Percentiles rank a stretch among this genome's conserved stretches.
phyloP scores from a whole-genome alignment of 1,140 invertebrate genomes.

The Pentalonia nigronervosa region DNA sequence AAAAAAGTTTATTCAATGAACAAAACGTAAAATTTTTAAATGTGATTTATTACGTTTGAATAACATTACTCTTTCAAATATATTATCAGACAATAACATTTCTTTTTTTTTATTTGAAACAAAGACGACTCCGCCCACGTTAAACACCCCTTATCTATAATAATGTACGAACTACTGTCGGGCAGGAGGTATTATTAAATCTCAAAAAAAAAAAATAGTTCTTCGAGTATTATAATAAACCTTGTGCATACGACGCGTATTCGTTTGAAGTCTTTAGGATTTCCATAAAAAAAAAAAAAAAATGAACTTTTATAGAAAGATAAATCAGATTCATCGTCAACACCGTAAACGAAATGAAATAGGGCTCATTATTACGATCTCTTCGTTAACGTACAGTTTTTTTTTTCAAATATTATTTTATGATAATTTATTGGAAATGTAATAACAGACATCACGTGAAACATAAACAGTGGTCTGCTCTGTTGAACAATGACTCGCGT shows the following conservation, averaged over 20 bases:
- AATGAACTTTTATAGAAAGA: background rate
- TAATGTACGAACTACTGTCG: background rate
- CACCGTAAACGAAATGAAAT: background rate
- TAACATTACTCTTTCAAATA: background rate
- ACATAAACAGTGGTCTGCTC: background rate
- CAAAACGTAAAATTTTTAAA: background rate
- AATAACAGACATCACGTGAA: background rate
- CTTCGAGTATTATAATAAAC: background rate
- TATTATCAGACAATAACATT: background rate
- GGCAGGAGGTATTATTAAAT: background rate
- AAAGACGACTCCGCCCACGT: background rate
- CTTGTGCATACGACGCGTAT: background rate
- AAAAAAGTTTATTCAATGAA: background rate
- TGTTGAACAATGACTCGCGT: background rate
- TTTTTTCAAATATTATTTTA: background rate
- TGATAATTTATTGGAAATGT: background rate
- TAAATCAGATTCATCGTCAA: background rate
- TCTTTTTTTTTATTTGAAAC: conserved; percentile 1
- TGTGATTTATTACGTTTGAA: conserved; percentile 1
- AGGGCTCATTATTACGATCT: background rate
- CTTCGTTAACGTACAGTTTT: background rate
- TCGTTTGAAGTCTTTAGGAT: background rate
- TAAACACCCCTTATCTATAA: background rate
- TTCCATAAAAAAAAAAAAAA: background rate
- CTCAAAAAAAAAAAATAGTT: background rate